Base-by-base conservation (phyloP, 2,797 vertebrate genomes). In the Melanotaenia pygmaea region DNA sequence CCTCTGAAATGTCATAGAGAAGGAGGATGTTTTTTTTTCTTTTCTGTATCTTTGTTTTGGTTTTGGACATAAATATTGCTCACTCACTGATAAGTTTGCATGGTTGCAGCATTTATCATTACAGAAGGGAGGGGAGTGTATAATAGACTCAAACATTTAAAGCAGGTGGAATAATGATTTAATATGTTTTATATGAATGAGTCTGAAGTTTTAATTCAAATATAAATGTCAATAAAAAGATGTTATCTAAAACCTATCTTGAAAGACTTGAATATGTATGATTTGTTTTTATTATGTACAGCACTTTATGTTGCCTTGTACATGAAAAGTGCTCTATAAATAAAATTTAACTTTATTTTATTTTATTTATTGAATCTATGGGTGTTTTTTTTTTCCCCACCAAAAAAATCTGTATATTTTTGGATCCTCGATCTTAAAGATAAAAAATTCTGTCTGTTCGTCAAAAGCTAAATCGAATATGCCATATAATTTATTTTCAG, bases 151-250 rank as follows among this genome's bases (percentile, higher is more conserved):
- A 51, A 45, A 45, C 40, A 47, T 14, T 20, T 38, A 34, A 77
- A 56, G 67, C 54, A 54, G 37, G 63, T 24, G 67, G 37, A 65
- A 60, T 65, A 72, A 80, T 61, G 2, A 58, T 40, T 40, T 14
- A 2, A 35, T 35, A 8, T 11, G 8, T 35, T 35, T 35, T 11
- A 35, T 8, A 9, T 32, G 32, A 11, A 35, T 35, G 13, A 40
- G 38, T 73, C 24, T 59, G 6, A 74, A 61, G 11, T 70, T 40
- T 40, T 40, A 40, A 14, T 40, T 40, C 4, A 11, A 51, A 59
- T 68, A 60, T 50, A 28, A 67, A 30, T 22, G 45, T 62, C 38
- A 54, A 43, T 28, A 62, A 64, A 67, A 16, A 47, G 12, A 26
- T 24, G 26, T 22, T 59, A 14, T 70, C 18, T 43, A 32, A 64